Evolutionary conservation across 2,797 vertebrate genomes (phyloP).

Genomic region (Holocentrus rufus): DNA sequence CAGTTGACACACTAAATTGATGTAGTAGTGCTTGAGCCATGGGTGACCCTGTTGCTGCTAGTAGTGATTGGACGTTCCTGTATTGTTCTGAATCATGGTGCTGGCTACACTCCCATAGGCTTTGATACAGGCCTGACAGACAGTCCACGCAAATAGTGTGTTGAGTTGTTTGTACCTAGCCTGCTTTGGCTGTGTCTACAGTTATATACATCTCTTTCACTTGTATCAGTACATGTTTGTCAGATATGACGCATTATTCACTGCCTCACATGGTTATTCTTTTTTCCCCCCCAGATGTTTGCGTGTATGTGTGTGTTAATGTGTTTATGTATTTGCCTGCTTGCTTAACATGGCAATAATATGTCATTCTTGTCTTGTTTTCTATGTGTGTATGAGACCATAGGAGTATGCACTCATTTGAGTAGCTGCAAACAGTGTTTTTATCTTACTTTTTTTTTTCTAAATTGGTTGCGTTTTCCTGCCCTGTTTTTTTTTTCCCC

Average conservation of each 20-base stretch:
- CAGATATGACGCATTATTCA: constrained; percentile 28
- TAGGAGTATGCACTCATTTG: constrained; percentile 40
- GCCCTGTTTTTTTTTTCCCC: constrained; percentile 27
- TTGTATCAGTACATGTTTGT: constrained; percentile 32
- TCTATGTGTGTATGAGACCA: constrained; percentile 31
- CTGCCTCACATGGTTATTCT: constrained; percentile 32
- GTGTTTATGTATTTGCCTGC: not conserved
- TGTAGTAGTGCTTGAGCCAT: not conserved
- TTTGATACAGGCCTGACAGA: constrained; percentile 7
- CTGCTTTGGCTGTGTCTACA: constrained; percentile 2
- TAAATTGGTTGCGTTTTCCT: constrained; percentile 60
- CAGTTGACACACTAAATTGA: constrained; percentile 16
- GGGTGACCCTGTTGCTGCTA: constrained; percentile 30
- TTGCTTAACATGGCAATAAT: constrained; percentile 25
- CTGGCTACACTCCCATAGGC: constrained; percentile 23
- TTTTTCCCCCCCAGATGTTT: constrained; percentile 37
- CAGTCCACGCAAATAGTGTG: constrained; percentile 16
- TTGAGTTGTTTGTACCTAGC: constrained; percentile 8
- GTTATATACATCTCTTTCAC: constrained; percentile 24
- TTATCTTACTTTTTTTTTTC: constrained; percentile 36
- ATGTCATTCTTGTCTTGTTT: constrained; percentile 39
- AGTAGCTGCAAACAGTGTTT: constrained; percentile 69
- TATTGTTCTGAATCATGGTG: constrained; percentile 1
- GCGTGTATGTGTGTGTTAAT: constrained; percentile 11
- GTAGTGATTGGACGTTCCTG: constrained; percentile 8